These are phyloP conservation scores for Spatulosminthurus flaviceps DNA, from an alignment of 2,888 invertebrate genomes.

Conservation along the genomic window DNA sequence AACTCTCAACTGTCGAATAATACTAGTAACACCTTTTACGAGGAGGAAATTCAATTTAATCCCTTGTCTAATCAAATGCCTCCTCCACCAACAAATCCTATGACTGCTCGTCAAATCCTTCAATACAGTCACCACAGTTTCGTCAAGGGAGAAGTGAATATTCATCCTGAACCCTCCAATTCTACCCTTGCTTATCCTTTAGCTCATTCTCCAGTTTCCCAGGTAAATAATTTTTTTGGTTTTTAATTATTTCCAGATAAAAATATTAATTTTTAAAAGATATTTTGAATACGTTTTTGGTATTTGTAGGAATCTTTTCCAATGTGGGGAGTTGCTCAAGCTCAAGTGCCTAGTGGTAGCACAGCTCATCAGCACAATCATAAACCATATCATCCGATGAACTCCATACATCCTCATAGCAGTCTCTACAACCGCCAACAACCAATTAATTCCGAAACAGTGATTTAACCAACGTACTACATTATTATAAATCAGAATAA, in stretches of 20 bases:
- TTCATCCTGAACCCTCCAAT: slow-evolving; percentile 47
- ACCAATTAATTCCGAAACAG: slow-evolving; percentile 62
- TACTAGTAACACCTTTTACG: slow-evolving; percentile 55
- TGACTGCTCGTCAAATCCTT: not conserved
- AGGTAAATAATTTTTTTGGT: slow-evolving; percentile 50
- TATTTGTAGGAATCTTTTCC: slow-evolving; percentile 61
- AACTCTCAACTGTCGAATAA: slow-evolving; percentile 57
- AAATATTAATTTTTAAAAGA: too few relatives aligned
- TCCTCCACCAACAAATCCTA: slow-evolving; percentile 47
- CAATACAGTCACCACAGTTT: slow-evolving; percentile 31
- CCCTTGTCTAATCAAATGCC: slow-evolving; percentile 43
- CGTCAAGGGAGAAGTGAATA: slow-evolving; percentile 26
- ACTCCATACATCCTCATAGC: slow-evolving; percentile 25
- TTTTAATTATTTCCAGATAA: not conserved
- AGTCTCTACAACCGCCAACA: slow-evolving; percentile 50
- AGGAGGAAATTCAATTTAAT: slow-evolving; percentile 59
- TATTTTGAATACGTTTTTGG: slow-evolving; percentile 6
- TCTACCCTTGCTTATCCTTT: slow-evolving; percentile 59
- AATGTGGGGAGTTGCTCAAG: slow-evolving; percentile 62
- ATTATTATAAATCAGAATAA: too few relatives aligned
- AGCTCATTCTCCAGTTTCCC: slow-evolving; percentile 63
- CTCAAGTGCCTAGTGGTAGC: slow-evolving; percentile 55
- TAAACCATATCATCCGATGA: slow-evolving; percentile 29
- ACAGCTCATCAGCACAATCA: slow-evolving; percentile 21
- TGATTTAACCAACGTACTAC: slow-evolving; percentile 51